Conservation (phyloP, 2,113 vertebrate species). For the Notechis scutatus region DNA sequence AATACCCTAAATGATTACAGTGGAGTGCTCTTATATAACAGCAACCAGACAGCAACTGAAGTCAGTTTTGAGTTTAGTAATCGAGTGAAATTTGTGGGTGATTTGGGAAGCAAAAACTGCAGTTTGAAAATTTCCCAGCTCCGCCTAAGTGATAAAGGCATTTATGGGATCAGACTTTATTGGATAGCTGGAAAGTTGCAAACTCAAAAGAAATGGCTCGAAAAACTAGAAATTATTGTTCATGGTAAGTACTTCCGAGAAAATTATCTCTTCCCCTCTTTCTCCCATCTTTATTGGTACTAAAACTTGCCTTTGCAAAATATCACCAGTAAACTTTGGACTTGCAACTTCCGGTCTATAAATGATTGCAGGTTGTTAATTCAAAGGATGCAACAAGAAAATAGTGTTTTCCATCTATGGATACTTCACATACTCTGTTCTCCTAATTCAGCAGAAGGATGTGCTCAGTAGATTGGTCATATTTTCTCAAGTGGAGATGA, state of each 20-base stretch:
- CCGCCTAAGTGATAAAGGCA: not conserved
- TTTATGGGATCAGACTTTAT: not conserved
- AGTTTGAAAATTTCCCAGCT: constrained; percentile 3
- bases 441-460: not conserved
- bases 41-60: accelerated
- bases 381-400: not conserved
- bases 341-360: not conserved
- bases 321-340: not conserved
- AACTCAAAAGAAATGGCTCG: accelerated
- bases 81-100: not conserved
- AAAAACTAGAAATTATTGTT: not conserved
- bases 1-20: accelerated
- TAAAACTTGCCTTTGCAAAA: not conserved
- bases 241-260: not conserved
- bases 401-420: not conserved
- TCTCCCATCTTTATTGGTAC: not conserved
- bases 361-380: not conserved
- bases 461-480: not conserved
- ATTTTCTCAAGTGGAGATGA: not conserved
- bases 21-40: not conserved
- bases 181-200: accelerated
- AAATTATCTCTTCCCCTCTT: not conserved
- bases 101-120: not conserved
- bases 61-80: not conserved
- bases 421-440: not conserved